Conservation (phyloP, 2,113 vertebrate genomes). For the Phalacrocorax aristotelis region DNA sequence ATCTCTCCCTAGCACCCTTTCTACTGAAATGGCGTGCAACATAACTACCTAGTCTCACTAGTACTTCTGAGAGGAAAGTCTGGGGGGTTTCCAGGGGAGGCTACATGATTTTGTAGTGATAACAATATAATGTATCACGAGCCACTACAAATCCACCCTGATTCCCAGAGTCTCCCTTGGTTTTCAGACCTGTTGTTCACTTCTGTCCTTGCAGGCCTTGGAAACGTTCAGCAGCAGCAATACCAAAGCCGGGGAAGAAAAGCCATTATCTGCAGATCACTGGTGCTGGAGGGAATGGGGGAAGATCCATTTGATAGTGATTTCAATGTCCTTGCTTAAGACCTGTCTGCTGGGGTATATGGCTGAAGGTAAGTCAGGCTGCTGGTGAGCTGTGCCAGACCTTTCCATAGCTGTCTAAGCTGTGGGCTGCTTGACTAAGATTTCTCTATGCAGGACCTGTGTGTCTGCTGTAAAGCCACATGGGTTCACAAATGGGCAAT, state of each 20-base stretch:
- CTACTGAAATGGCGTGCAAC: not conserved
- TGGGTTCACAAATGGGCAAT: not conserved
- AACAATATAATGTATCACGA: not conserved
- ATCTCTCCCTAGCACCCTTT: not conserved
- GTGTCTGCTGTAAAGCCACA: not conserved
- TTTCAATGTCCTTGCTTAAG: not conserved
- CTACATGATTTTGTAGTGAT: not conserved
- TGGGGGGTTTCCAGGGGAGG: not conserved
- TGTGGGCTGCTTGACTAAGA: not conserved
- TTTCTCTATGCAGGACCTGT: not conserved
- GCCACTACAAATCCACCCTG: not conserved
- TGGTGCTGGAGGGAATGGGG: not conserved
- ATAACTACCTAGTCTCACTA: not conserved
- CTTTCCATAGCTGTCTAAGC: not conserved
- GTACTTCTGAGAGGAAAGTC: not conserved
- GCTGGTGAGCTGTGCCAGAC: not conserved
- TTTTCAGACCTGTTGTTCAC: not conserved
- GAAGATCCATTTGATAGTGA: not conserved
- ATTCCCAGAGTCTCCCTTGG: not conserved
- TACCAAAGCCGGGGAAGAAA: not conserved
- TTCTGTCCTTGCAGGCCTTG: not conserved
- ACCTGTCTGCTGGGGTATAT: not conserved
- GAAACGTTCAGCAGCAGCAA: not conserved
- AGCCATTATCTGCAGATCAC: not conserved
- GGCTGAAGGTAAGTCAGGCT: not conserved